Conservation (phyloP, 2,113 vertebrate genomes). For the Tachuris rubrigastra region DNA sequence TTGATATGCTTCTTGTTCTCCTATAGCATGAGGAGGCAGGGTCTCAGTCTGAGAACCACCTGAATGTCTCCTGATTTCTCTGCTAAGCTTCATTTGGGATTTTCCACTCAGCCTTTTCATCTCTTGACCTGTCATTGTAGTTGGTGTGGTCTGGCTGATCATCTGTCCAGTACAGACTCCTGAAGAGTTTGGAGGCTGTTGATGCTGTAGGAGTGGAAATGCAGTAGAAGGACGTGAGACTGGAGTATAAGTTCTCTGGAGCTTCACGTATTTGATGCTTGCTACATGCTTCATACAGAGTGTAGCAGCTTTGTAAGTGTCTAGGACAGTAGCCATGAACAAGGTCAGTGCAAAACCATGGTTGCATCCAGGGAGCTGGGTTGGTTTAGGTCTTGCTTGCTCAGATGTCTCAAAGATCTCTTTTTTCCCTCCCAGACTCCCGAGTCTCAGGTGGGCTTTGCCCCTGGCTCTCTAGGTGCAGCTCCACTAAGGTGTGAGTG, state of each 20-base stretch:
- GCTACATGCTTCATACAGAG: neutral
- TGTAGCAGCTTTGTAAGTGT: neutral
- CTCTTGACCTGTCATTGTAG: neutral
- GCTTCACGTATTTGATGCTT: neutral
- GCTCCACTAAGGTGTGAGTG: neutral
- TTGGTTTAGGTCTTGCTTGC: neutral
- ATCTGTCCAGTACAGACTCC: neutral
- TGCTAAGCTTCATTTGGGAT: neutral
- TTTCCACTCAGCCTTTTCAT: neutral
- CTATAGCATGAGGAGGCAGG: neutral
- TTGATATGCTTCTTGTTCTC: neutral
- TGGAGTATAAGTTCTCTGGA: neutral
- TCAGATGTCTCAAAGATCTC: neutral
- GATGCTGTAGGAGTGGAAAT: neutral
- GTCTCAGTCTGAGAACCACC: neutral
- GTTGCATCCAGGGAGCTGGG: neutral
- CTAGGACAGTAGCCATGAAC: neutral
- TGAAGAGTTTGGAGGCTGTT: neutral
- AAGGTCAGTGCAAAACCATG: neutral
- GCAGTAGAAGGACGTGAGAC: neutral
- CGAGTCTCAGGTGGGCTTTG: neutral
- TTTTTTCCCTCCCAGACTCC: neutral
- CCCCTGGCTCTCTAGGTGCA: neutral
- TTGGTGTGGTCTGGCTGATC: neutral
- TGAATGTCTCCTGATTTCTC: neutral